Evolutionary conservation across 2,113 vertebrate genomes (phyloP), one percentile per base, ranked within the genome.

Genomic region (Microtus pennsylvanicus): DNA sequence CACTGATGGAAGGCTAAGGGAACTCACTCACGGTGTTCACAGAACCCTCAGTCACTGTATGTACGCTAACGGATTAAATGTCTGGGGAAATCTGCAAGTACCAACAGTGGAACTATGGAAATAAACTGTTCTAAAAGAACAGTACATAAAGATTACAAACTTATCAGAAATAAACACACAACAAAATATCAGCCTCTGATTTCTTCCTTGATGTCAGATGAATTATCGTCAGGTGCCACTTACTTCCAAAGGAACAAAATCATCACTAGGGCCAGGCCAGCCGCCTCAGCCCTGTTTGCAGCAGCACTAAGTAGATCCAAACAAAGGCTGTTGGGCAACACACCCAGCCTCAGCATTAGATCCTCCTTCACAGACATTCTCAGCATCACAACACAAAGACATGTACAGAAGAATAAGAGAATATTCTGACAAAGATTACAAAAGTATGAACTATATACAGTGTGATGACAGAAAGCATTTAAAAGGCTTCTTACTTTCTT

Each of bases 401-500:
- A 98, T 24, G 13, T 97, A 93, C 10, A 93, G 96, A 97, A 94
- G 95, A 26, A 0, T 87, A 96, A 63, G 92, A 65, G 93, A 96
- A 89, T 91, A 98, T 93, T 58, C 80, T 90, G 81, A 97, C 81
- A 96, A 89, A 65, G 0, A 97, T 96, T 98, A 98, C 61, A 83
- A 97, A 96, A 96, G 95, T 93, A 94, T 95, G 93, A 91, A 98
- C 92, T 98, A 98, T 97, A 97, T 97, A 98, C 97, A 98, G 85
- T 90, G 35, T 97, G 90, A 96, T 96, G 96, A 97, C 98, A 98
- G 97, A 97, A 98, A 97, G 96, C 94, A 97, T 75, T 90, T 92
- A 92, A 97, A 98, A 98, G 97, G 97, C 91, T 96, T 97, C 97
- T 94, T 97, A 97, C 96, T 98, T 97, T 96, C 96, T 95, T 96